Conservation (phyloP, 2,797 vertebrate species). For the Hippocampus kuda region DNA sequence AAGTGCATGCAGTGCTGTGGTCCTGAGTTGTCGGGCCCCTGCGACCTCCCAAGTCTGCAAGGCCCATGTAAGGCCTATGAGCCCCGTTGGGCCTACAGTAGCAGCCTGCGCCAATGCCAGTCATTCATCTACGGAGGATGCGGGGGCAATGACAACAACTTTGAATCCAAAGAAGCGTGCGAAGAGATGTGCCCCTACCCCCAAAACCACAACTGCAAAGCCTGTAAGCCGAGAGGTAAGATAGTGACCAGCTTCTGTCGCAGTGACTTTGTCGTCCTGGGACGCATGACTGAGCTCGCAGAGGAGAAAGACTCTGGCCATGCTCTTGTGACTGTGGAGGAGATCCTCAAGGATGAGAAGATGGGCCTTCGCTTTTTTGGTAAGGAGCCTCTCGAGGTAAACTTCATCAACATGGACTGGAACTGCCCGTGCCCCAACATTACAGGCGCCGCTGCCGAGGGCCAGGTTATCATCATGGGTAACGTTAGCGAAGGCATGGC, state of each 20-base stretch:
- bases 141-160: slow-evolving; percentile 92
- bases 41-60: slow-evolving; percentile 80
- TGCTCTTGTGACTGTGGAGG: slow-evolving; percentile 83
- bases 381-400: slow-evolving; percentile 86
- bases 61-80: slow-evolving; percentile 89
- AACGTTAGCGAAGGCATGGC: slow-evolving; percentile 88
- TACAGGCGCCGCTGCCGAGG: slow-evolving; percentile 67
- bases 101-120: slow-evolving; percentile 75
- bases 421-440: slow-evolving; percentile 92
- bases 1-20: slow-evolving; percentile 84
- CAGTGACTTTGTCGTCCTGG: slow-evolving; percentile 90
- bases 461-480: slow-evolving; percentile 93
- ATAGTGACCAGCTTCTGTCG: slow-evolving; percentile 93
- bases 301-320: slow-evolving; percentile 84
- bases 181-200: slow-evolving; percentile 89
- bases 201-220: slow-evolving; percentile 77
- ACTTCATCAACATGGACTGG: slow-evolving; percentile 90
- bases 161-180: slow-evolving; percentile 84
- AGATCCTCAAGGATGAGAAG: slow-evolving; percentile 95
- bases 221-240: slow-evolving; percentile 84
- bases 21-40: slow-evolving; percentile 74
- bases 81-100: slow-evolving; percentile 89
- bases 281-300: slow-evolving; percentile 78
- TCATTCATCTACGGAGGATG: slow-evolving; percentile 92
- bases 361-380: slow-evolving; percentile 95